A percentile compares a stretch with the other conserved stretches of the same genome.
Conservation (phyloP, 2,888 invertebrate genomes). For the Hypselothyrea guttata region DNA sequence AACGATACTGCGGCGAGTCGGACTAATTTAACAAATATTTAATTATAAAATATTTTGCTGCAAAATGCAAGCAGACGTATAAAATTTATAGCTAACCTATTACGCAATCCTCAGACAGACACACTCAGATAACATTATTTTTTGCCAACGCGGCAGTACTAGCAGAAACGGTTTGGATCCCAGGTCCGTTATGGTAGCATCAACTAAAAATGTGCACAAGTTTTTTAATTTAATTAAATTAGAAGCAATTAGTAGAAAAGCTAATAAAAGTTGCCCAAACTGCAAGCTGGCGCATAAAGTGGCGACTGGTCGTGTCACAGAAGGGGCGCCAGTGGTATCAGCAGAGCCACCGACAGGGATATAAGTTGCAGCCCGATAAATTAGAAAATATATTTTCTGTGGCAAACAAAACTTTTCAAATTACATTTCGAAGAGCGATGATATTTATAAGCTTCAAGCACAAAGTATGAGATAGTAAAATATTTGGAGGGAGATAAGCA, state of each 20-base stretch:
- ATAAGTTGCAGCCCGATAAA: conserved; percentile 26
- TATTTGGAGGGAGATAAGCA: too few relatives aligned
- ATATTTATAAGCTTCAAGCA: neutral
- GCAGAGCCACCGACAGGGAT: conserved; percentile 18
- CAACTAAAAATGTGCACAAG: conserved; percentile 64
- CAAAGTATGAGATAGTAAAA: neutral
- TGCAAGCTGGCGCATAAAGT: conserved; percentile 48
- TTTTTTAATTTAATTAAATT: conserved; percentile 76
- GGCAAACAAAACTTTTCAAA: conserved; percentile 45
- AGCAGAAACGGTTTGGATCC: conserved; percentile 5
- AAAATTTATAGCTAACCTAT: conserved; percentile 73
- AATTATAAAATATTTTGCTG: conserved; percentile 73
- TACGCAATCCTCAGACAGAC: conserved; percentile 45
- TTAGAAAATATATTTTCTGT: conserved; percentile 45
- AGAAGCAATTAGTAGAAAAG: conserved; percentile 75
- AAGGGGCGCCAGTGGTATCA: conserved; percentile 8
- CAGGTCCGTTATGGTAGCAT: conserved; percentile 36
- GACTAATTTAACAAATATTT: conserved; percentile 75
- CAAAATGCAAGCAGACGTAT: conserved; percentile 64
- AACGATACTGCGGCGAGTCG: conserved; percentile 46
- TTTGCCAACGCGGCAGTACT: conserved; percentile 54
- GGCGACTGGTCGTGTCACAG: conserved; percentile 27
- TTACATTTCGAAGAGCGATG: conserved; percentile 40
- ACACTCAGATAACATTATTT: conserved; percentile 18
- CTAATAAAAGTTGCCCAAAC: conserved; percentile 72